Percentiles rank a stretch among this genome's conserved stretches.
Conservation (phyloP, 2,797 vertebrate genomes). For the Emys orbicularis region DNA sequence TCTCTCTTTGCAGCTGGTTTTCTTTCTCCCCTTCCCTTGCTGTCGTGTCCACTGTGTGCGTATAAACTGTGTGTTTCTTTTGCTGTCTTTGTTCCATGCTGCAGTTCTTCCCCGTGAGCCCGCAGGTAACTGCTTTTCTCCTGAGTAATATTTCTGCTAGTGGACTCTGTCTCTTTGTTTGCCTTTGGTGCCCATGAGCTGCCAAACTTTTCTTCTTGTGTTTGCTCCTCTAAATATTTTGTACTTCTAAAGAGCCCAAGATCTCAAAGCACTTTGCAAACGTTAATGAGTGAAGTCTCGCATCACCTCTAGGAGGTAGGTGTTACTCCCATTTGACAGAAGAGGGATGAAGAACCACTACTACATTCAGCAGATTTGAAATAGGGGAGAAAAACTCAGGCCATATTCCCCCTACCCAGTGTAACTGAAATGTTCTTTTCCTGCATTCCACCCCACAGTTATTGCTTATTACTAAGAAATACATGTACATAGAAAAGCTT, state of each 20-base stretch:
- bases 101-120: conserved; percentile 71
- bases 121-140: conserved; percentile 73
- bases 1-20: conserved; percentile 27
- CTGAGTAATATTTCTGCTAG: conserved; percentile 40
- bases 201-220: conserved; percentile 38
- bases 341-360: background rate
- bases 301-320: conserved; percentile 7
- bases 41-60: background rate
- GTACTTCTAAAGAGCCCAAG: conserved; percentile 30
- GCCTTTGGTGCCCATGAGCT: conserved; percentile 13
- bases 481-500: background rate
- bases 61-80: conserved; percentile 68
- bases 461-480: background rate
- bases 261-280: conserved; percentile 58
- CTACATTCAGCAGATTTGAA: background rate
- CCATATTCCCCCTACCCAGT: background rate
- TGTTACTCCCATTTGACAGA: background rate
- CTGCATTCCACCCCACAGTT: background rate
- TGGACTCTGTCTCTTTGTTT: conserved; percentile 46
- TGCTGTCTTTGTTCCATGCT: conserved; percentile 74
- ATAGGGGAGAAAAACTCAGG: background rate
- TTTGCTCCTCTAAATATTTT: conserved; percentile 42
- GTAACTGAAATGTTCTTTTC: background rate
- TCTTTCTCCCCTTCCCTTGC: conserved; percentile 47
- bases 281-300: conserved; percentile 18